A percentile compares a stretch with the other conserved stretches of the same genome.
phyloP scores from a whole-genome alignment of 2,797 vertebrate genomes.

The Phalanger gymnotis region DNA sequence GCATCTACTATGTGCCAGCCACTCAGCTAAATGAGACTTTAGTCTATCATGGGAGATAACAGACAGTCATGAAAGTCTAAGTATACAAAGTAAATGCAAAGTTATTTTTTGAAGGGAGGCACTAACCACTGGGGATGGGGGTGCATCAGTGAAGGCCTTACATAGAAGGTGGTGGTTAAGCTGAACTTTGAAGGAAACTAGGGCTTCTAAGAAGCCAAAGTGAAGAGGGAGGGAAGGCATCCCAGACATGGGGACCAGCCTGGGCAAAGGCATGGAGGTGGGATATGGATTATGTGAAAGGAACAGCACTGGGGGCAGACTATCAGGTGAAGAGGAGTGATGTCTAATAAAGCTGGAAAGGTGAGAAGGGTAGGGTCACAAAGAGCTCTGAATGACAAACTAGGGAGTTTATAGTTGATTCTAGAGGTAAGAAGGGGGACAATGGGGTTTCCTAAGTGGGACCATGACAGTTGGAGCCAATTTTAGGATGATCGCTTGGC shows the following conservation, averaged over 20 bases:
- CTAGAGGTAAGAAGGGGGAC: background rate
- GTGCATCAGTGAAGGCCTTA: background rate
- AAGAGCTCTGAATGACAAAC: background rate
- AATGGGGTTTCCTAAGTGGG: background rate
- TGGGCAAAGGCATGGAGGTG: background rate
- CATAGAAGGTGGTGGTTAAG: background rate
- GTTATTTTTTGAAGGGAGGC: background rate
- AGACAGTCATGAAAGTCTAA: background rate
- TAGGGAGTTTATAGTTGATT: background rate
- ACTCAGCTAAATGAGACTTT: background rate
- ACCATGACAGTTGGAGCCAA: background rate
- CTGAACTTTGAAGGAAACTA: background rate
- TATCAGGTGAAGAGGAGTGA: too few relatives aligned
- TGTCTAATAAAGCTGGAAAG: background rate
- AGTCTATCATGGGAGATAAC: background rate
- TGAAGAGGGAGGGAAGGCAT: background rate
- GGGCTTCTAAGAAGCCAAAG: background rate
- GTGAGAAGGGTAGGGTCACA: too few relatives aligned
- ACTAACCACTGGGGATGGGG: background rate
- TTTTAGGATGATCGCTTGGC: background rate
- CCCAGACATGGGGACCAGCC: background rate
- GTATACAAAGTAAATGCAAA: background rate
- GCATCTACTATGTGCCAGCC: background rate
- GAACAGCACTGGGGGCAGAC: background rate
- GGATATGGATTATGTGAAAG: background rate